These are phyloP conservation scores for Camelus dromedarius DNA, from an alignment of 2,113 vertebrate genomes.

Conservation along the genomic window DNA sequence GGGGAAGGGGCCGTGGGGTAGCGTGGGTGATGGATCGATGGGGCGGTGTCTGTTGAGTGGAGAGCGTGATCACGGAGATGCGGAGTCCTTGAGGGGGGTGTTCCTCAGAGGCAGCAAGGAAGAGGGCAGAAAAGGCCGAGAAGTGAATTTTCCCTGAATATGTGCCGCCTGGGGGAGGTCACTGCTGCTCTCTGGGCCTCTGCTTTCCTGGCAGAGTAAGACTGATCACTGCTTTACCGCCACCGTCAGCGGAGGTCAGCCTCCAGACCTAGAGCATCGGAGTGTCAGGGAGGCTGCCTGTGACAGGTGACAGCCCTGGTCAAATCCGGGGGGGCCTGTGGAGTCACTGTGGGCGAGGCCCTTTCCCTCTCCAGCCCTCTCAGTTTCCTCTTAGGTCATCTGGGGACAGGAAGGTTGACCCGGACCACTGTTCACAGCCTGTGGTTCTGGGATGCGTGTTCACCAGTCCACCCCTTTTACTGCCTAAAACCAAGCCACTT, in stretches of 20 bases:
- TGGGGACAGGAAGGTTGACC: background rate
- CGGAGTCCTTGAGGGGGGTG: background rate
- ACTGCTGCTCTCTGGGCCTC: background rate
- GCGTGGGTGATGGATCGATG: background rate
- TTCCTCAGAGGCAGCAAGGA: background rate
- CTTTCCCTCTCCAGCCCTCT: background rate
- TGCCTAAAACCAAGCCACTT: accelerated
- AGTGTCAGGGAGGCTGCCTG: background rate
- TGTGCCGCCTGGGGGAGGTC: background rate
- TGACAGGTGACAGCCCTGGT: background rate
- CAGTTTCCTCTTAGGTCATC: background rate
- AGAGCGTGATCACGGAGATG: background rate
- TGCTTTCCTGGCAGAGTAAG: background rate
- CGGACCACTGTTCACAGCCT: accelerated
- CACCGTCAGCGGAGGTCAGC: background rate
- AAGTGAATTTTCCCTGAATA: background rate
- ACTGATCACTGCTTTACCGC: background rate
- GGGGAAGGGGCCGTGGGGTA: background rate
- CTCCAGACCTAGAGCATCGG: background rate
- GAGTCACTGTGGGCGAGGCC: background rate
- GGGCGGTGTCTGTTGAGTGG: background rate
- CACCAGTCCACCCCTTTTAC: accelerated
- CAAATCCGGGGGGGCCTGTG: background rate
- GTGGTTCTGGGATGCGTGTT: too few relatives aligned
- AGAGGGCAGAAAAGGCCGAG: background rate